Conservation (phyloP, 30 jellyfish, hydroid and myxozoan genomes). For the Hydractinia echinata region DNA sequence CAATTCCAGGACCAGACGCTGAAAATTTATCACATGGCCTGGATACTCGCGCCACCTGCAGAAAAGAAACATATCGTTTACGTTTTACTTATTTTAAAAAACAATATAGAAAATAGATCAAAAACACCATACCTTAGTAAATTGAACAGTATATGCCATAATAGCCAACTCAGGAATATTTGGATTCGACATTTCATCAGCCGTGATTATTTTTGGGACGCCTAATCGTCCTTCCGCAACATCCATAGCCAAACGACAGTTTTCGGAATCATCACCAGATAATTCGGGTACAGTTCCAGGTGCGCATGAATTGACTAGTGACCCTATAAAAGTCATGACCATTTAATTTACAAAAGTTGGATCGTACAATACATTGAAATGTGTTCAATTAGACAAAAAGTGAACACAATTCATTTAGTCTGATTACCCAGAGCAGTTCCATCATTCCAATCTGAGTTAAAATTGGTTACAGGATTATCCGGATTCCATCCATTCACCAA, state of each 20-base stretch:
- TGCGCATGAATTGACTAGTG: background rate
- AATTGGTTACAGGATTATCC: slow-evolving; percentile 52
- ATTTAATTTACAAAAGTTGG: background rate
- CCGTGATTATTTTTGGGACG: slow-evolving; percentile 56
- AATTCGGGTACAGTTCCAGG: background rate
- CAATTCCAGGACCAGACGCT: slow-evolving; percentile 87
- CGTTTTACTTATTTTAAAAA: too few species aligned
- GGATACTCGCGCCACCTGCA: background rate
- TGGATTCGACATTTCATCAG: slow-evolving; percentile 90
- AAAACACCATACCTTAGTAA: slow-evolving; percentile 26
- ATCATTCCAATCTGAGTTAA: slow-evolving; percentile 96
- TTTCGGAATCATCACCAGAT: slow-evolving; percentile 42
- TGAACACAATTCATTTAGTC: background rate
- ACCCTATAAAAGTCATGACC: background rate
- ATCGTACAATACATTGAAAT: too few species aligned
- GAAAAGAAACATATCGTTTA: background rate
- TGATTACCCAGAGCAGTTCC: slow-evolving; percentile 81
- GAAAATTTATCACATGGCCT: slow-evolving; percentile 29
- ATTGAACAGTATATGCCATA: slow-evolving; percentile 84
- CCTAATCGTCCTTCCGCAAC: slow-evolving; percentile 74
- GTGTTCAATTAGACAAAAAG: too few species aligned
- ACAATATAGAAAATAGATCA: background rate
- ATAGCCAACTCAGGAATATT: slow-evolving; percentile 88
- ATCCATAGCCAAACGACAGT: slow-evolving; percentile 68
- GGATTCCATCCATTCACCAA: slow-evolving; percentile 57